Evolutionary conservation across 2,888 invertebrate genomes (phyloP), one percentile per base, ranked within the genome.

Genomic region (Apamea crenata): DNA sequence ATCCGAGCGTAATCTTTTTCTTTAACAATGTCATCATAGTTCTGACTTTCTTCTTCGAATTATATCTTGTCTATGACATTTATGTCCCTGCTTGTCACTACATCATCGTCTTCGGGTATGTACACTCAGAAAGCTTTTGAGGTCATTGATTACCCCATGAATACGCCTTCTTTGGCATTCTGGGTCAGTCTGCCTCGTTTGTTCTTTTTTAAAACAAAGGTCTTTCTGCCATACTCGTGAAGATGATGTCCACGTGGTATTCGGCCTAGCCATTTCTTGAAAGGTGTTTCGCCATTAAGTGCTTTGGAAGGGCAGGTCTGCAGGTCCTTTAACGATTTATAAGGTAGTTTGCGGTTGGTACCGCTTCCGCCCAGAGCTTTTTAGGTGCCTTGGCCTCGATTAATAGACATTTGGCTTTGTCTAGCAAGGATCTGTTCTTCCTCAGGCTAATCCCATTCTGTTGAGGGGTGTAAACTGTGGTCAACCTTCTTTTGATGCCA

Each of bases 141-240:
- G 25, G 32, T 69, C 25, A 21, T 16, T 5, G 21, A 6, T n/a
- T n/a, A n/a, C n/a, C n/a, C n/a, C n/a, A n/a, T n/a, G n/a, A n/a
- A n/a, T n/a, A n/a, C n/a, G 5, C n/a, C n/a, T n/a, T n/a, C 29
- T 61, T 59, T 72, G n/a, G 72, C 44, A 63, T 72, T 61, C 6
- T 29, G 29, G 21, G 59, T 61, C 32, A 72, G 44, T 25, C 32
- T 61, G 29, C 72, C 61, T 47, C 47, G 32, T 63, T 47, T 47
- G 32, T 63, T 73, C 16, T 73, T 73, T 73, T 73, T 72, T 16
- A 73, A 63, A 25, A 73, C 32, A 32, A 63, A 47, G 6, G n/a
- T 40, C 32, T n/a, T n/a, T n/a, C n/a, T n/a, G n/a, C n/a, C n/a
- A n/a, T n/a, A n/a, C n/a, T n/a, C n/a, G n/a, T n/a, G n/a, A n/a